Evolutionary conservation across 2,888 invertebrate genomes (phyloP).

Genomic region (Meganola albula): DNA sequence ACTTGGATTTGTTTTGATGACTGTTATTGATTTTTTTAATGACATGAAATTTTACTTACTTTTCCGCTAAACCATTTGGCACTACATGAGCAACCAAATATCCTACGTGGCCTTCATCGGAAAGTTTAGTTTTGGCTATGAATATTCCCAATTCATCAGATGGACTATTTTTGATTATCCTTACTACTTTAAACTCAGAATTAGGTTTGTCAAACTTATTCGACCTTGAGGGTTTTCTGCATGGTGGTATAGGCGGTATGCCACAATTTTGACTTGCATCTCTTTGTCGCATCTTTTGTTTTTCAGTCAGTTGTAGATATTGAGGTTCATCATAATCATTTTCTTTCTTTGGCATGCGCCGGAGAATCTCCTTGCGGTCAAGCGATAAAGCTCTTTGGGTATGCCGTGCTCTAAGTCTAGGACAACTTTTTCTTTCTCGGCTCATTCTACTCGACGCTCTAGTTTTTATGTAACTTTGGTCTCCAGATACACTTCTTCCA

Average conservation of each 20-base stretch:
- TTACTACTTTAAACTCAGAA: slow-evolving; percentile 70
- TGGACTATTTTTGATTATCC: slow-evolving; percentile 74
- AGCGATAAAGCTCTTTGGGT: slow-evolving; percentile 75
- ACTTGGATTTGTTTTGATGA: too few species aligned
- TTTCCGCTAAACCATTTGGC: slow-evolving; percentile 82
- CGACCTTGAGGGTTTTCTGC: slow-evolving; percentile 52
- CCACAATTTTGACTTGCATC: slow-evolving; percentile 59
- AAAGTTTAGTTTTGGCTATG: slow-evolving; percentile 81
- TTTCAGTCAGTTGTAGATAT: slow-evolving; percentile 68
- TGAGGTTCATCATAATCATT: slow-evolving; percentile 60
- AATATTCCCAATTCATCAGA: slow-evolving; percentile 84
- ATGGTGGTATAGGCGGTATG: slow-evolving; percentile 72
- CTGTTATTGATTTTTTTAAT: too few species aligned
- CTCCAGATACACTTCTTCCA: slow-evolving; percentile 69
- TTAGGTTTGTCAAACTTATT: slow-evolving; percentile 46
- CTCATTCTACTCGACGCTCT: slow-evolving; percentile 63
- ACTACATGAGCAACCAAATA: slow-evolving; percentile 85
- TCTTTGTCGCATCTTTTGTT: slow-evolving; percentile 70
- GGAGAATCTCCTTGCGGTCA: slow-evolving; percentile 73
- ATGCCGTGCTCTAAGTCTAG: slow-evolving; percentile 53
- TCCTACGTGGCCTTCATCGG: slow-evolving; percentile 79
- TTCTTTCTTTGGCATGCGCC: slow-evolving; percentile 65
- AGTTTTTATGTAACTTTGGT: slow-evolving; percentile 59
- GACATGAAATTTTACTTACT: slow-evolving; percentile 74
- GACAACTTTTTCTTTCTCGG: slow-evolving; percentile 55